A percentile compares a stretch with the other conserved stretches of the same genome.
Conservation (phyloP, 2,113 vertebrate genomes). For the Empidonax traillii region DNA sequence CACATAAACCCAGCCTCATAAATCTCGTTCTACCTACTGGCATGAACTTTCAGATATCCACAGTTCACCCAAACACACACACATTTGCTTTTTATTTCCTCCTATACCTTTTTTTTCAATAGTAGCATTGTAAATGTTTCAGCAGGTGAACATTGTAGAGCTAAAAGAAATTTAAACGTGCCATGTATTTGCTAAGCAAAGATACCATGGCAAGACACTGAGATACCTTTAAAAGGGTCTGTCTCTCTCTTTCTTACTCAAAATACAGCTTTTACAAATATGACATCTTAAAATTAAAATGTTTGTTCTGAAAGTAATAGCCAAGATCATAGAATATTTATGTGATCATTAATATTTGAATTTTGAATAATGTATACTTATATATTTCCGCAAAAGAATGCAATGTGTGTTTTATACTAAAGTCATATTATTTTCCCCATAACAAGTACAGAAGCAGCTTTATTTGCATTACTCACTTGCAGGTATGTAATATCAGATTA, state of each 20-base stretch:
- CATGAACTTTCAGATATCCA: not conserved
- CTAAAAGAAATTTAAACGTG: not conserved
- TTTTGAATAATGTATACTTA: constrained; percentile 32
- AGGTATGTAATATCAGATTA: constrained; percentile 28
- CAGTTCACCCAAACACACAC: not conserved
- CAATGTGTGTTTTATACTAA: not conserved
- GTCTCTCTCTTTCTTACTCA: not conserved
- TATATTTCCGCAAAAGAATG: constrained; percentile 1
- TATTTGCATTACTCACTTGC: not conserved
- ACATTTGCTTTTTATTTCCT: constrained; percentile 31
- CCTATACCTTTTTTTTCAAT: not conserved
- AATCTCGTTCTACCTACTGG: not conserved
- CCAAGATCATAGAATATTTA: constrained; percentile 32
- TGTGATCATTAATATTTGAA: constrained; percentile 51
- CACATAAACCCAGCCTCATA: not conserved
- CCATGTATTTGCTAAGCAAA: constrained; percentile 6
- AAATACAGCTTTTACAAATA: constrained; percentile 53
- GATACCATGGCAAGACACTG: not conserved
- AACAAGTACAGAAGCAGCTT: constrained; percentile 25
- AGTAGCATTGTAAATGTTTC: constrained; percentile 14
- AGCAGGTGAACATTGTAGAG: constrained; percentile 9
- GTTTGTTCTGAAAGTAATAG: constrained; percentile 54
- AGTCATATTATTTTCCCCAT: not conserved
- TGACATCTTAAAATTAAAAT: constrained; percentile 62
- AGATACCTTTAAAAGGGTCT: constrained; percentile 17